phyloP scores from a whole-genome alignment of 2,888 invertebrate genomes.

The Chrysopilus asiliformis region DNA sequence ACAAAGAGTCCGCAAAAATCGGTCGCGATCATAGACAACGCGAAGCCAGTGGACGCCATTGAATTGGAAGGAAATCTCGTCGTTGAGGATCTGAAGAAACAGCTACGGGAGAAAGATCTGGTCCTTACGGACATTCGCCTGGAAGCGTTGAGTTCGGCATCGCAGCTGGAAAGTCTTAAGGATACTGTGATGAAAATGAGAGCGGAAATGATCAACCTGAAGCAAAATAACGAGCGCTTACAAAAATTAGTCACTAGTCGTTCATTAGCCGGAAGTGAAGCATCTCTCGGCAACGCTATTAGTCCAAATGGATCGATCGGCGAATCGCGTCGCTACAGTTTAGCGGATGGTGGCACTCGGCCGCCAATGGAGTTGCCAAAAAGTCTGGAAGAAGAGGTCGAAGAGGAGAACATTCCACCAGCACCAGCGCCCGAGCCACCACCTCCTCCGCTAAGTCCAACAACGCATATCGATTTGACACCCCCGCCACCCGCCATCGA shows the following conservation, averaged over 20 bases:
- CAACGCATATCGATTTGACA: slow-evolving; percentile 34
- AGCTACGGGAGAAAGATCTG: slow-evolving; percentile 89
- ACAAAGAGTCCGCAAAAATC: slow-evolving; percentile 37
- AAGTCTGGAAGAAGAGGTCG: slow-evolving; percentile 31
- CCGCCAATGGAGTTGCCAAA: slow-evolving; percentile 36
- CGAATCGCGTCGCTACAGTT: slow-evolving; percentile 45
- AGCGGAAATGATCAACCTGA: slow-evolving; percentile 86
- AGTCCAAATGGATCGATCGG: slow-evolving; percentile 36
- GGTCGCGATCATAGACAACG: slow-evolving; percentile 35
- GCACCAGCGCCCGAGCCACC: slow-evolving; percentile 35
- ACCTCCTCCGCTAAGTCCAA: slow-evolving; percentile 31
- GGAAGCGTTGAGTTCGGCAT: slow-evolving; percentile 92
- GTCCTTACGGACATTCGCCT: slow-evolving; percentile 91
- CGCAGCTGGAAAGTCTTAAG: slow-evolving; percentile 89
- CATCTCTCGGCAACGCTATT: slow-evolving; percentile 40
- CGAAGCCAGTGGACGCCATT: slow-evolving; percentile 36
- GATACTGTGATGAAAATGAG: slow-evolving; percentile 97
- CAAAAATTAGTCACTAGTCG: slow-evolving; percentile 69
- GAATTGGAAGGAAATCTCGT: slow-evolving; percentile 34
- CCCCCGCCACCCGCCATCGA: slow-evolving; percentile 35
- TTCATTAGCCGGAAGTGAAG: slow-evolving; percentile 48
- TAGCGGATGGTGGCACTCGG: slow-evolving; percentile 40
- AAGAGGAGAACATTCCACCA: slow-evolving; percentile 31
- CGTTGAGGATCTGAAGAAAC: slow-evolving; percentile 78
- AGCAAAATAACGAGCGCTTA: slow-evolving; percentile 90